Conservation (phyloP, 2,888 invertebrate species). For the Tanypteryx hageni region DNA sequence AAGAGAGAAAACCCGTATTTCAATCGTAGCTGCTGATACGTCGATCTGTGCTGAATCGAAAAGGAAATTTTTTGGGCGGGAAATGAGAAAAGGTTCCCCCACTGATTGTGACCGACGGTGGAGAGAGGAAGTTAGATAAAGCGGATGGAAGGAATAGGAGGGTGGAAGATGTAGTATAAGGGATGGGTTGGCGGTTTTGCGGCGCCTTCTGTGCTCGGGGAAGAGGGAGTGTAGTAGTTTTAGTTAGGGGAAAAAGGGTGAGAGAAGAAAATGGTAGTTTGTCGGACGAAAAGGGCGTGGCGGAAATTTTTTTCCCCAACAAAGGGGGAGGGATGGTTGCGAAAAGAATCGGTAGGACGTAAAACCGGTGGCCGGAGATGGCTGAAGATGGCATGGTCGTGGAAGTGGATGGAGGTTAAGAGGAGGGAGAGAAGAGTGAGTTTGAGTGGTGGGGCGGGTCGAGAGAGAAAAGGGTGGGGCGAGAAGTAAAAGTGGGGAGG, state of each 20-base stretch:
- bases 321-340: neutral
- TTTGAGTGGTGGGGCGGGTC: neutral
- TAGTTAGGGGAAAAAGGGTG: neutral
- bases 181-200: neutral
- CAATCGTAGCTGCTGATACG: slow-evolving; percentile 30
- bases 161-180: neutral
- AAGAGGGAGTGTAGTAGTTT: neutral
- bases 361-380: neutral
- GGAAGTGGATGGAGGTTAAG: neutral
- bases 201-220: neutral
- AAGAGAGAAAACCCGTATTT: neutral
- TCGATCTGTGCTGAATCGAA: slow-evolving; percentile 1
- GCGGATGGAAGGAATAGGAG: neutral
- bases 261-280: neutral
- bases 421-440: neutral
- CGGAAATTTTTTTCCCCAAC: neutral
- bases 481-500: neutral
- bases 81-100: slow-evolving; percentile 42
- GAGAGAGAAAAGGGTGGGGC: neutral
- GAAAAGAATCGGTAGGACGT: neutral
- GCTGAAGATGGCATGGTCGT: neutral
- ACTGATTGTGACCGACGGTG: slow-evolving; percentile 7
- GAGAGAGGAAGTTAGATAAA: neutral
- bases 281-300: neutral
- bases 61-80: slow-evolving; percentile 40